Percentiles rank a stretch among this genome's conserved stretches.
Evolutionary conservation across 30 jellyfish, hydroid and myxozoan genomes (phyloP).

Genomic region (Rhopilema esculentum): DNA sequence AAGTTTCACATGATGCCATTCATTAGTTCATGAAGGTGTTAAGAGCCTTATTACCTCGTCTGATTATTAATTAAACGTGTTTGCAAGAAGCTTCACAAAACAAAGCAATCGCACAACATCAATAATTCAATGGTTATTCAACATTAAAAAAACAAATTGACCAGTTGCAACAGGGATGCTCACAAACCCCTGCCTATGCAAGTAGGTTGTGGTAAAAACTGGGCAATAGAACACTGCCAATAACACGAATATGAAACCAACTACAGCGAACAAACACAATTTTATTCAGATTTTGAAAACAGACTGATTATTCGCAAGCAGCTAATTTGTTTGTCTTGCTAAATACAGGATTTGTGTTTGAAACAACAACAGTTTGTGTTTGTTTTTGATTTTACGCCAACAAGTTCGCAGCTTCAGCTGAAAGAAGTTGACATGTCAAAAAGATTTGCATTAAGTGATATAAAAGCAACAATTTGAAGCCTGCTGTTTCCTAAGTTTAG

Average conservation of each 20-base stretch:
- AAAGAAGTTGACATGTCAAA: neutral
- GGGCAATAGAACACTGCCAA: neutral
- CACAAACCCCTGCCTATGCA: slow-evolving; percentile 8
- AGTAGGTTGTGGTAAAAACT: slow-evolving; percentile 16
- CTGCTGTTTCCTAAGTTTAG: too few species aligned
- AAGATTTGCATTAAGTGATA: neutral
- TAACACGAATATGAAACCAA: neutral
- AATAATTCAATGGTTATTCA: slow-evolving; percentile 21
- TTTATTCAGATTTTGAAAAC: neutral
- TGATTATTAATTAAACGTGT: slow-evolving; percentile 52
- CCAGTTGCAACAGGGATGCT: slow-evolving; percentile 4
- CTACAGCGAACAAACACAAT: neutral
- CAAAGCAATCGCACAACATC: slow-evolving; percentile 11
- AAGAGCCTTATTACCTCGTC: slow-evolving; percentile 6
- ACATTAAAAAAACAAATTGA: slow-evolving; percentile 17
- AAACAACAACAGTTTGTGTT: neutral
- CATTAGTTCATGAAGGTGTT: neutral
- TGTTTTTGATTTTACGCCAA: neutral
- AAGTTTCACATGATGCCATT: neutral
- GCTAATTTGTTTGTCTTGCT: neutral
- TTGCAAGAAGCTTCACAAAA: slow-evolving; percentile 1
- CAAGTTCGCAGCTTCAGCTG: neutral
- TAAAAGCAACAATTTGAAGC: neutral
- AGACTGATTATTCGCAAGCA: neutral
- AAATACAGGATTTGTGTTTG: neutral